Percentiles rank a stretch among this genome's conserved stretches.
Evolutionary conservation across 2,113 vertebrate species (phyloP).

Genomic region (Cairina moschata): DNA sequence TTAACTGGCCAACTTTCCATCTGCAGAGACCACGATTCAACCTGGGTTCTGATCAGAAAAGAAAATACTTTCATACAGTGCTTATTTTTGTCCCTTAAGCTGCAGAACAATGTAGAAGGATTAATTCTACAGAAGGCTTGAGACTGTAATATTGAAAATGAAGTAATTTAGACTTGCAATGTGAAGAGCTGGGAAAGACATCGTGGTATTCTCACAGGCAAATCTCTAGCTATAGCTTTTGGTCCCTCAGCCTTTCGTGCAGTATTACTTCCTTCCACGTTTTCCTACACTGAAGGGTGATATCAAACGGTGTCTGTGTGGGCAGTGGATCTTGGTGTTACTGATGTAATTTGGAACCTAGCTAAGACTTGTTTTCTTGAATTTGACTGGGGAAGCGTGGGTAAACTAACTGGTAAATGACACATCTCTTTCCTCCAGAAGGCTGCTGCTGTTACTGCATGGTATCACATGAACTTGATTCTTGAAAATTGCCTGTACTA

Average conservation of each 20-base stretch:
- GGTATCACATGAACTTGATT: background rate
- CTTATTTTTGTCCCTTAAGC: background rate
- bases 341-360: background rate
- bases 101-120: background rate
- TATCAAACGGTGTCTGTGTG: accelerated
- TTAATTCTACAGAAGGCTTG: background rate
- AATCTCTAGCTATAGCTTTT: background rate
- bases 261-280: background rate
- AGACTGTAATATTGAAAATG: background rate
- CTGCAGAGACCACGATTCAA: background rate
- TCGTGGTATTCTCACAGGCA: background rate
- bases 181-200: no score
- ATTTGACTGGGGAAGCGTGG: background rate
- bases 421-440: background rate
- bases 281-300: background rate
- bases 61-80: background rate
- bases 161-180: background rate
- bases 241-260: background rate
- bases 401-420: background rate
- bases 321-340: background rate
- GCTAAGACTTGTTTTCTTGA: background rate
- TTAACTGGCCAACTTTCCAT: background rate
- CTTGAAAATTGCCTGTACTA: background rate
- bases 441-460: background rate
- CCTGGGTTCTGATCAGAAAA: background rate